phyloP scores from a whole-genome alignment of 2,797 vertebrate species.

The Micrastur ruficollis region DNA sequence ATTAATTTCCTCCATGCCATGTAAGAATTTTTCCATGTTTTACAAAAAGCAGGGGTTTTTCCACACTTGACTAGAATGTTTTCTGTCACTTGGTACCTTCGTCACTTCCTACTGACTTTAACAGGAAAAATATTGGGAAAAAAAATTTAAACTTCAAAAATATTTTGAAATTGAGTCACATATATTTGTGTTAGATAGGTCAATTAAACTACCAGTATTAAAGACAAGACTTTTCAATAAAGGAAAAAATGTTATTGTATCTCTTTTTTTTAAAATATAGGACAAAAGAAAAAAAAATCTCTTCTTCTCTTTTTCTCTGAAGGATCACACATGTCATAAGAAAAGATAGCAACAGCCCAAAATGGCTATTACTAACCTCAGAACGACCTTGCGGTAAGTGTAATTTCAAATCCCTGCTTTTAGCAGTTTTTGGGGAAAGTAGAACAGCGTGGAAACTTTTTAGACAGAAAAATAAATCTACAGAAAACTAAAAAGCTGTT shows the following conservation, averaged over 20 bases:
- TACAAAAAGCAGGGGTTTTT: not conserved
- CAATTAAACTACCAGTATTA: not conserved
- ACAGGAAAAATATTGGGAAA: not conserved
- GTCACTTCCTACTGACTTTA: not conserved
- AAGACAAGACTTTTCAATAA: not conserved
- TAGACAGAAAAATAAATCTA: not conserved
- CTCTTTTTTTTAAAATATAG: not conserved
- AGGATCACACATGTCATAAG: not conserved
- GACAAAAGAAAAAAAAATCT: not conserved
- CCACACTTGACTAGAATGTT: not conserved
- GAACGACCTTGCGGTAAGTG: not conserved
- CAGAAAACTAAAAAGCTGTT: not conserved
- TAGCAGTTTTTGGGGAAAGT: not conserved
- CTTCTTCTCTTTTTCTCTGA: not conserved
- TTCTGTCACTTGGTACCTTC: not conserved
- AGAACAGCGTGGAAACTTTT: not conserved
- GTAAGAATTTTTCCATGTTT: not conserved
- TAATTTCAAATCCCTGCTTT: constrained; percentile 5
- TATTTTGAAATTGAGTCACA: not conserved
- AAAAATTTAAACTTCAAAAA: not conserved
- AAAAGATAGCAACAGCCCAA: not conserved
- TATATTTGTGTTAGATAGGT: not conserved
- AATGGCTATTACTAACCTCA: not conserved
- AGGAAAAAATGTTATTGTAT: not conserved
- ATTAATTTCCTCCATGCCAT: not conserved